Evolutionary conservation across 2,113 vertebrate species (phyloP).

Genomic region (Crotalus horridus): DNA sequence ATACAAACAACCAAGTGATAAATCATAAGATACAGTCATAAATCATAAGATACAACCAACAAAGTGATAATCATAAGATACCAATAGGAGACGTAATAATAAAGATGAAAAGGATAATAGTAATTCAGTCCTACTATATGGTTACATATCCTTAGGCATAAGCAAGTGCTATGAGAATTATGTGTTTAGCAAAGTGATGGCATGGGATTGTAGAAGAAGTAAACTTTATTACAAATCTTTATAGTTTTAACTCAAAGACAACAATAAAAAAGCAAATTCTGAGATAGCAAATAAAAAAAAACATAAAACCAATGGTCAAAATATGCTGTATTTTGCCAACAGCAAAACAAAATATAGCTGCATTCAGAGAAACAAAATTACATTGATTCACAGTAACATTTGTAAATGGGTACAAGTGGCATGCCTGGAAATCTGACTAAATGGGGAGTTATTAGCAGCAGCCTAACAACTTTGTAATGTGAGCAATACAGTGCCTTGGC

Average conservation of each 20-base stretch:
- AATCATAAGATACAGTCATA: background rate
- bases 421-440: background rate
- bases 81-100: background rate
- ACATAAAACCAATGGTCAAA: background rate
- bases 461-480: background rate
- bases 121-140: background rate
- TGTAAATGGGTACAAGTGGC: background rate
- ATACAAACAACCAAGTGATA: background rate
- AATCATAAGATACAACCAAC: background rate
- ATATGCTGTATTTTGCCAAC: background rate
- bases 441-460: background rate
- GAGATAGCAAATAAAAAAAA: background rate
- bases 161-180: background rate
- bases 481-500: background rate
- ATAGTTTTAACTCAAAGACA: background rate
- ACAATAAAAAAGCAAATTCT: background rate
- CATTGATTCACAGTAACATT: background rate
- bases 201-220: background rate
- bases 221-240: background rate
- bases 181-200: background rate
- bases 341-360: background rate
- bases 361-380: background rate
- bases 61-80: background rate
- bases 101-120: background rate
- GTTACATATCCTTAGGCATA: background rate